A percentile compares a stretch with the other conserved stretches of the same genome.
phyloP scores from a whole-genome alignment of 2,797 vertebrate genomes.

The Lacerta agilis region DNA sequence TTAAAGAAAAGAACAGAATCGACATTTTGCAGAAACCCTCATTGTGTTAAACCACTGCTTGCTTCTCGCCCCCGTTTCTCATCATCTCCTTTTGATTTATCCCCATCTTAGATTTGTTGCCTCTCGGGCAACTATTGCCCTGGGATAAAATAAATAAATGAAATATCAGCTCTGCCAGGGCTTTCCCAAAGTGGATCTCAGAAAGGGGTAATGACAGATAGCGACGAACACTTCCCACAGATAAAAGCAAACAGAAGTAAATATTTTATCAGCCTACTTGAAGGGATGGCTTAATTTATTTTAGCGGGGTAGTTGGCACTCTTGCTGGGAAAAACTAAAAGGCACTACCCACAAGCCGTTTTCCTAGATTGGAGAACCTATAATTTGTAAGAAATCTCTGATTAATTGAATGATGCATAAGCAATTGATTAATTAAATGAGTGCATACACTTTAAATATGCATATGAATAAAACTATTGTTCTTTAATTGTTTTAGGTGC shows the following conservation, averaged over 20 bases:
- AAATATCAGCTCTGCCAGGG: neutral
- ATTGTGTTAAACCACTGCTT: neutral
- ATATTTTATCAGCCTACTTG: conserved; percentile 2
- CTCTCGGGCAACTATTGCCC: neutral
- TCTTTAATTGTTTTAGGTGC: neutral
- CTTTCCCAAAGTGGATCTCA: neutral
- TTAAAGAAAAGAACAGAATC: neutral
- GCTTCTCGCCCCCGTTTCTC: neutral
- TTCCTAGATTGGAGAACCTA: neutral
- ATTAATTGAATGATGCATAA: neutral
- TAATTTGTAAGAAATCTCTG: neutral
- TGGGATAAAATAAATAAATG: neutral
- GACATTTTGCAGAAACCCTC: neutral
- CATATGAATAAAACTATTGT: neutral
- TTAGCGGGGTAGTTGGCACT: neutral
- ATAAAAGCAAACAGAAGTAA: conserved; percentile 15
- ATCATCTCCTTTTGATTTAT: neutral
- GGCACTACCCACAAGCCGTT: neutral
- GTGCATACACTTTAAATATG: neutral
- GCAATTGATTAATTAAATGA: neutral
- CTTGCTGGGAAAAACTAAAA: neutral
- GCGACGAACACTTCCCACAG: neutral
- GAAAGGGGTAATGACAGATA: conserved; percentile 2
- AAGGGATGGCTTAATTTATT: conserved; percentile 19
- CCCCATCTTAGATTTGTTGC: neutral